phyloP scores from a whole-genome alignment of 2,797 vertebrate species.

The Oreortyx pictus region DNA sequence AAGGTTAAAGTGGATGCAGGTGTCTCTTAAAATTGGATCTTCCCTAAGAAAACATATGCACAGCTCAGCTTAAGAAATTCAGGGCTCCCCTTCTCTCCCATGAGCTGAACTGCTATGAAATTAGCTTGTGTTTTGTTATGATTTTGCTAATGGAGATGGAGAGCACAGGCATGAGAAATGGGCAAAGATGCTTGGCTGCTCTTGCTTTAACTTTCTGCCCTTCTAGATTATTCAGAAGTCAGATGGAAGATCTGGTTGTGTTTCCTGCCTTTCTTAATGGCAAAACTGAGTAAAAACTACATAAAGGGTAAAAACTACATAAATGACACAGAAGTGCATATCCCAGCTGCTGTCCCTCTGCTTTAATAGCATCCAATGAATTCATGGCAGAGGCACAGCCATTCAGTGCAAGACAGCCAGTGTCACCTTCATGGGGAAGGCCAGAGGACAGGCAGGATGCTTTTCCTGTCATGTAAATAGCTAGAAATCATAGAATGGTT shows the following conservation, averaged over 20 bases:
- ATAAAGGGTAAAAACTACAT: background rate
- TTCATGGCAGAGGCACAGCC: background rate
- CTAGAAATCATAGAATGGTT: no score
- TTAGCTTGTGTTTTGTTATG: background rate
- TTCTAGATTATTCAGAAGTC: background rate
- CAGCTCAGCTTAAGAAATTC: background rate
- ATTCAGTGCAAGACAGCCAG: background rate
- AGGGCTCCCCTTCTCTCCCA: background rate
- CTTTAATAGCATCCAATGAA: background rate
- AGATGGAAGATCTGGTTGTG: background rate
- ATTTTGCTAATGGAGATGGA: background rate
- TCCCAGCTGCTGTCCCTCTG: background rate
- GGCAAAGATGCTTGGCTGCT: background rate
- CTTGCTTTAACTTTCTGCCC: background rate
- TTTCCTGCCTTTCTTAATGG: background rate
- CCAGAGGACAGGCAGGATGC: background rate
- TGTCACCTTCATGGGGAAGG: background rate
- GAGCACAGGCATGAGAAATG: background rate
- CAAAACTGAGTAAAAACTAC: background rate
- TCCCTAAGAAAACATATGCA: background rate
- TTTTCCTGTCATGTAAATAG: background rate
- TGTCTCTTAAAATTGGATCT: conserved; percentile 23
- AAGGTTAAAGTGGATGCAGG: conserved; percentile 67
- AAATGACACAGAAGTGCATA: background rate
- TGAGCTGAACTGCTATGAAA: background rate